phyloP scores from a whole-genome alignment of 2,113 vertebrate genomes.

The Blennius ocellaris region DNA sequence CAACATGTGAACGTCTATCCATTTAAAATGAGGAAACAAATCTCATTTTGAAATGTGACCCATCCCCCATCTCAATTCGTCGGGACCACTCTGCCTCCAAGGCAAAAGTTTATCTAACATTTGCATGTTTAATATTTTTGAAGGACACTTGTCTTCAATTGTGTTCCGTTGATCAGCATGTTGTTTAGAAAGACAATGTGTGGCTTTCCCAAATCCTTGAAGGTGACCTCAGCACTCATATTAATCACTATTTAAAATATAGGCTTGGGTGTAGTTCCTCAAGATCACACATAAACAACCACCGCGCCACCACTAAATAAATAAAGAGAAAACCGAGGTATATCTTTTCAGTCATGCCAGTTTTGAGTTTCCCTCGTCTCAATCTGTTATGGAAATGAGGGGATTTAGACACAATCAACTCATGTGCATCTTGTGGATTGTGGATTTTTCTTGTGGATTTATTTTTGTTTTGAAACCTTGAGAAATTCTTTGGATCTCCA shows the following conservation, averaged over 20 bases:
- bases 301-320: constrained; percentile 23
- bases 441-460: constrained; percentile 63
- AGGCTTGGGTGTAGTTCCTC: constrained; percentile 1
- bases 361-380: constrained; percentile 46
- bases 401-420: constrained; percentile 72
- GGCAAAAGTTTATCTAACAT: constrained; percentile 63
- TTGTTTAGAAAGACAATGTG: constrained; percentile 27
- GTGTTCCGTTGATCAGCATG: background rate
- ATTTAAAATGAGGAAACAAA: constrained; percentile 50
- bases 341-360: constrained; percentile 21
- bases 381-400: constrained; percentile 76
- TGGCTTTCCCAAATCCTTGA: too few relatives aligned
- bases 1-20: background rate
- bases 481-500: constrained; percentile 48
- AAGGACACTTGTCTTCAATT: constrained; percentile 16
- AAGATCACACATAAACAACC: constrained; percentile 29
- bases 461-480: constrained; percentile 64
- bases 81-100: constrained; percentile 44
- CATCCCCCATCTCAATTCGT: constrained; percentile 47
- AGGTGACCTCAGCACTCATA: too few relatives aligned
- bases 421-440: constrained; percentile 63
- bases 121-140: constrained; percentile 59
- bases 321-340: constrained; percentile 46
- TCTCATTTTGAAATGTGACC: constrained; percentile 31
- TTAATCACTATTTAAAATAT: too few relatives aligned